Conservation (phyloP, 35 echinoderm and acorn worm genomes). For the Strongylocentrotus purpuratus region DNA sequence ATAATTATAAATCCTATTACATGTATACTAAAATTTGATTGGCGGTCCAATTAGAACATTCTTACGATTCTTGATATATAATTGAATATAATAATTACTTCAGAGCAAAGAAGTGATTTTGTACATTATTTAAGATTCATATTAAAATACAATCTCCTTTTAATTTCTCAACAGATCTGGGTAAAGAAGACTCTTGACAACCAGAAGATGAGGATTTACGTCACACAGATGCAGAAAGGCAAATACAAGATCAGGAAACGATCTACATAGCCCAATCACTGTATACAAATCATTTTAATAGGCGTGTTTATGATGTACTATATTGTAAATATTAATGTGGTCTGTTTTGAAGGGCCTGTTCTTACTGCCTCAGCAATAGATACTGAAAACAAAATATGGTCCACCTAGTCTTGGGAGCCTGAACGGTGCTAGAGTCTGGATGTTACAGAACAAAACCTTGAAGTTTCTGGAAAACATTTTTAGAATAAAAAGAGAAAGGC, state of each 20-base stretch:
- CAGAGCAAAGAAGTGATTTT: no score
- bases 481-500: background rate
- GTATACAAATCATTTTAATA: background rate
- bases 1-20: no score
- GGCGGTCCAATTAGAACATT: no score
- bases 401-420: background rate
- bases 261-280: conserved; percentile 63
- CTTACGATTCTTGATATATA: no score
- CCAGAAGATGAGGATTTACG: conserved; percentile 92
- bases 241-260: conserved; percentile 96
- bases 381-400: background rate
- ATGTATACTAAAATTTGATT: no score
- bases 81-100: no score
- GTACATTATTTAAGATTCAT: background rate
- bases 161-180: conserved; percentile 75
- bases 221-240: conserved; percentile 98
- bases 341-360: background rate
- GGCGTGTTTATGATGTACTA: background rate
- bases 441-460: background rate
- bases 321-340: conserved; percentile 25
- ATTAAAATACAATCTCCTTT: background rate
- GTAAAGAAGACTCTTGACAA: conserved; percentile 92
- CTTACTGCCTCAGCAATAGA: background rate
- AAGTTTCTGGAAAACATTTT: background rate
- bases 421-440: background rate